Evolutionary conservation across 2,113 vertebrate species (phyloP).

Genomic region (Gallinago jamesoni): DNA sequence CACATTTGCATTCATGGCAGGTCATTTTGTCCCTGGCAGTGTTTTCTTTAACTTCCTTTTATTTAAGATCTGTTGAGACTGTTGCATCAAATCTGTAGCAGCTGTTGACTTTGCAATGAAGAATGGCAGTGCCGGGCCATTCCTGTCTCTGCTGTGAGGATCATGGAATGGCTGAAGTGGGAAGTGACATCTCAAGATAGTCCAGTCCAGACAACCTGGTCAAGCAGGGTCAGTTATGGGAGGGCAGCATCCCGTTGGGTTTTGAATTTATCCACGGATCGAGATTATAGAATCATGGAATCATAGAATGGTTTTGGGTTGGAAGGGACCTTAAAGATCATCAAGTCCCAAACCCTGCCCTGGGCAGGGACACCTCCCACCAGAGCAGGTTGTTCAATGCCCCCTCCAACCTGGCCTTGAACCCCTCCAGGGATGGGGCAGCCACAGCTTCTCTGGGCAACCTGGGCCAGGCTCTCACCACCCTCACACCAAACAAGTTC

Average conservation of each 20-base stretch:
- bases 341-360: no score
- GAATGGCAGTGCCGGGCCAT: background rate
- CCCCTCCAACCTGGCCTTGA: no score
- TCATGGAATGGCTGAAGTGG: background rate
- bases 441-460: background rate
- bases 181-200: background rate
- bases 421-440: background rate
- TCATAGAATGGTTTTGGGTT: no score
- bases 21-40: background rate
- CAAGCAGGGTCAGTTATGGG: background rate
- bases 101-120: background rate
- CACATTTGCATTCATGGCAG: background rate
- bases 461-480: background rate
- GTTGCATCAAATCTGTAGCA: background rate
- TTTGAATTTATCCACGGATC: background rate
- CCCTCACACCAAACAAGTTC: background rate
- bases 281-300: background rate
- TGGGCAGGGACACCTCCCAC: no score
- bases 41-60: background rate
- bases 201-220: background rate
- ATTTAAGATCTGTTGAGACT: background rate
- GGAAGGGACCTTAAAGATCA: no score
- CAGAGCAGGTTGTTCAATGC: no score
- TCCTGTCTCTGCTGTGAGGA: background rate
- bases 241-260: fast-evolving